Base-by-base conservation (phyloP, 2,113 vertebrate genomes). In the Acinonyx jubatus region DNA sequence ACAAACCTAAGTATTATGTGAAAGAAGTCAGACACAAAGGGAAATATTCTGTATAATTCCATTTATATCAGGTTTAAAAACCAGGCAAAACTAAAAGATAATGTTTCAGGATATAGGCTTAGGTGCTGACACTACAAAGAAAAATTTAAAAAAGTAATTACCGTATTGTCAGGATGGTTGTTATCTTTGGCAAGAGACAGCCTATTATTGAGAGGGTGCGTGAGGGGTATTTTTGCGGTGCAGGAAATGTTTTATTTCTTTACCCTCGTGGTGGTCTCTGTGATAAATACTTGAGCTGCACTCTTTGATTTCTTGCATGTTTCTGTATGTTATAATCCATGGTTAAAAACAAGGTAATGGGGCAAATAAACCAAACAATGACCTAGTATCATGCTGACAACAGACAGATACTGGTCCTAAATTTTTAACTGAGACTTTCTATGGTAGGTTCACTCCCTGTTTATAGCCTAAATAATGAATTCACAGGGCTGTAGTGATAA, bases 381-480 rank as follows among this genome's bases (percentile, higher is more conserved):
- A 33, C 38, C 11, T 78, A 31, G 31, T 33, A 84, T 18, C 21
- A n/a, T 74, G 31, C 29, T 57, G 45, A 96, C 13, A 27, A 21
- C 69, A 87, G 21, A 63, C 31, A 90, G 33, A 63, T 11, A 27
- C 27, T 57, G 68, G 36, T 48, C 41, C 65, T 96, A 80, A 79
- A 71, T 83, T 74, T 89, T 50, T 89, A 55, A 71, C 38, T 4
- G 79, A 41, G 79, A 83, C 38, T 66, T 66, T 79, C 50, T 57
- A 4, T 78, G n/a, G 45, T 52, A 45, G 73, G 11, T 83, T 68
- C 36, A 9, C 25, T 93, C 8, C 38, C 25, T 45, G 6, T 57
- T 83, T 95, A 85, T 95, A 81, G 83, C 52, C 7, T 45, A 52
- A 93, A 55, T 71, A 93, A 93, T 94, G 69, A 48, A 27, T 85